Percentiles rank a stretch among this genome's conserved stretches.
These are phyloP conservation scores for Glareola pratincola DNA, from an alignment of 2,113 vertebrate species.

Conservation along the genomic window DNA sequence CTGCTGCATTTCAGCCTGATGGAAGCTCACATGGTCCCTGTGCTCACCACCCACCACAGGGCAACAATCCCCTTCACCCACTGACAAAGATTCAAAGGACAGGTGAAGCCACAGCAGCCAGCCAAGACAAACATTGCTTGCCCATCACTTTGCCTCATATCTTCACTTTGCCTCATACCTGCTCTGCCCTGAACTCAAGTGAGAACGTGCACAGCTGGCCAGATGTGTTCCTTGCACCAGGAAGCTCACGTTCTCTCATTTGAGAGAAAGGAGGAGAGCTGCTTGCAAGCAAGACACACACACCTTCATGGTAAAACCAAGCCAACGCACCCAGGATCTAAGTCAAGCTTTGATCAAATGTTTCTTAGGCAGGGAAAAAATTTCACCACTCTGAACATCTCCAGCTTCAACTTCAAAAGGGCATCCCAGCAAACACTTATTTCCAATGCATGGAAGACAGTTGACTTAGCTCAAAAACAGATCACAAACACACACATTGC, in stretches of 20 bases:
- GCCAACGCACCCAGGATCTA: accelerated
- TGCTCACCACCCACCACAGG: not conserved
- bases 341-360: not conserved
- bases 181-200: not conserved
- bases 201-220: not conserved
- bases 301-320: accelerated
- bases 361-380: not conserved
- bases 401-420: not conserved
- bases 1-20: not conserved
- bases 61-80: not conserved
- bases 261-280: not conserved
- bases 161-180: not conserved
- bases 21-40: not conserved
- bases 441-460: not conserved
- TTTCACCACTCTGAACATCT: not conserved
- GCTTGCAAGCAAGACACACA: not conserved
- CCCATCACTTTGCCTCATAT: not conserved
- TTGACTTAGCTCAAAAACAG: not conserved
- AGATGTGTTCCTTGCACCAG: not conserved
- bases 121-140: not conserved
- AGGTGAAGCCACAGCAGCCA: not conserved
- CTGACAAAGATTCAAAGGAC: not conserved
- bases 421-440: not conserved
- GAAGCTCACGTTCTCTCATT: too few relatives aligned
- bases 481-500: not conserved